These are phyloP conservation scores for Atractosteus spatula DNA, from an alignment of 2,113 vertebrate species.

Conservation along the genomic window DNA sequence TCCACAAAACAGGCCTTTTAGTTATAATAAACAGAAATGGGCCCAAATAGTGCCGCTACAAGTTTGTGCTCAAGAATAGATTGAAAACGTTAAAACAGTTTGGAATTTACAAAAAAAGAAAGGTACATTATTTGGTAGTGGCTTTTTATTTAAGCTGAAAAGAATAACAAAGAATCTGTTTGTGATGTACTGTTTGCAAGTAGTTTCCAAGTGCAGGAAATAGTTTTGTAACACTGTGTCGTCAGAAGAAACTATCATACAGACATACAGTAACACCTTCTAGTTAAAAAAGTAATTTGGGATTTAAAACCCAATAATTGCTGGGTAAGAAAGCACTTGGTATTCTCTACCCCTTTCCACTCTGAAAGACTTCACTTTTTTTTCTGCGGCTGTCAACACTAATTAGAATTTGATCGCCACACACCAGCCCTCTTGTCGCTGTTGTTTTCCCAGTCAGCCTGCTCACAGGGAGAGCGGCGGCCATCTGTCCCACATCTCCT, in stretches of 20 bases:
- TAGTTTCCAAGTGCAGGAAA: too few relatives aligned
- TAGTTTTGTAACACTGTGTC: too few relatives aligned
- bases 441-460: slow-evolving; percentile 53
- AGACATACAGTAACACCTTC: not conserved
- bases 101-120: too few relatives aligned
- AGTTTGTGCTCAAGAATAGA: not conserved
- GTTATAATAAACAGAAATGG: not conserved
- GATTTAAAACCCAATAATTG: not conserved
- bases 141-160: too few relatives aligned
- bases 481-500: slow-evolving; percentile 14
- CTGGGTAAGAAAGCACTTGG: not conserved
- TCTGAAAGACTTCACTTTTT: slow-evolving; percentile 35
- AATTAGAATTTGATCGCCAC: slow-evolving; percentile 60
- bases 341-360: slow-evolving; percentile 24
- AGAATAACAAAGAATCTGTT: too few relatives aligned
- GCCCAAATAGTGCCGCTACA: not conserved
- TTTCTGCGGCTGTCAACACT: slow-evolving; percentile 43
- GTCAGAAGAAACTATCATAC: not conserved
- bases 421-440: slow-evolving; percentile 56
- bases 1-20: not conserved
- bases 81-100: too few relatives aligned
- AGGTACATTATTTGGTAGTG: too few relatives aligned
- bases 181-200: too few relatives aligned
- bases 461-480: slow-evolving; percentile 19
- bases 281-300: not conserved